Percentiles rank a stretch among this genome's conserved stretches.
phyloP scores from a whole-genome alignment of 2,888 invertebrate genomes.

The Andrena flavipes region DNA sequence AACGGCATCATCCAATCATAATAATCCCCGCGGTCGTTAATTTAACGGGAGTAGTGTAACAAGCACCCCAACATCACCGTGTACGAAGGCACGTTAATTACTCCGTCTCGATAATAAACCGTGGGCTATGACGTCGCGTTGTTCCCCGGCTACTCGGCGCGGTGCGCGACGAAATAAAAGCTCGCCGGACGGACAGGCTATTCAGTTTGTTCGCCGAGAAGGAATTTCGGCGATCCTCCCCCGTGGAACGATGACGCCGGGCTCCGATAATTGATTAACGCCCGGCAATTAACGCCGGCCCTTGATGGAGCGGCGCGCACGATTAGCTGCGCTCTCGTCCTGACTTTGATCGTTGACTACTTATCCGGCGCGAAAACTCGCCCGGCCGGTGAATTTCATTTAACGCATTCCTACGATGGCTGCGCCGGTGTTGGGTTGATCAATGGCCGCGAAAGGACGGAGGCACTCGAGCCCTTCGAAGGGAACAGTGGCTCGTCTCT shows the following conservation, averaged over 20 bases:
- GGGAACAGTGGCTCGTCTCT: neutral
- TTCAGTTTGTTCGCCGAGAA: slow-evolving; percentile 37
- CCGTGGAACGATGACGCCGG: slow-evolving; percentile 16
- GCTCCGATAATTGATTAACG: slow-evolving; percentile 48
- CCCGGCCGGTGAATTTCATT: slow-evolving; percentile 8
- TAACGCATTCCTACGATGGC: slow-evolving; percentile 2
- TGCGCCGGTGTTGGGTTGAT: slow-evolving; percentile 3
- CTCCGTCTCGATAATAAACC: slow-evolving; percentile 10
- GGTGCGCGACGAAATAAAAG: neutral
- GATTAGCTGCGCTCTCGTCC: slow-evolving; percentile 35
- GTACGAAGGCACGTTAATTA: slow-evolving; percentile 1
- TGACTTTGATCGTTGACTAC: slow-evolving; percentile 47
- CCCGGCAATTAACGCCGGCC: slow-evolving; percentile 42
- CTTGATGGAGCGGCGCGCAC: slow-evolving; percentile 20
- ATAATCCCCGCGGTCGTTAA: too few species aligned
- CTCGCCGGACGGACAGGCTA: slow-evolving; percentile 5
- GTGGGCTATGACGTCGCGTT: neutral
- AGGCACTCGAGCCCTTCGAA: neutral
- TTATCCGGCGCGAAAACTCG: slow-evolving; percentile 30
- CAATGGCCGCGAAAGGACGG: neutral
- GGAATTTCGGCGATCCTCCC: slow-evolving; percentile 17
- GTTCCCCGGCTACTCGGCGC: neutral
- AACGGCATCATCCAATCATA: too few species aligned
- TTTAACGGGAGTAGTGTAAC: neutral
- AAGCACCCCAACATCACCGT: neutral